Percentiles rank a stretch among this genome's conserved stretches.
These are phyloP conservation scores for Chrysogorgia sp. DNA, from an alignment of 92 coral and sea anemone species.

Conservation along the genomic window DNA sequence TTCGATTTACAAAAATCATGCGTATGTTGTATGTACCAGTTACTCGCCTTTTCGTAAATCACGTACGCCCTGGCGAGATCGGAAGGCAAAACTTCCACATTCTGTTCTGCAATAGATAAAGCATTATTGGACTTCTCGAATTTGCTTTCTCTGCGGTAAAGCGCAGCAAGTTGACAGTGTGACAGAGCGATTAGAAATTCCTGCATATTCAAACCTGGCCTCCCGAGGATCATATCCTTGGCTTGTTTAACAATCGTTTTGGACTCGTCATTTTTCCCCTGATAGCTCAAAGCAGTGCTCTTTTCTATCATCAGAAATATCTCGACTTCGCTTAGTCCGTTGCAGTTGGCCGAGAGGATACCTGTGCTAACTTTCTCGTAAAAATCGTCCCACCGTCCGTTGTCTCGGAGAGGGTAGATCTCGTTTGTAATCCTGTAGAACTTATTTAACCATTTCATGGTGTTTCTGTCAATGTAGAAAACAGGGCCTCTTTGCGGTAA, in stretches of 20 bases:
- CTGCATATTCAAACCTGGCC: background rate
- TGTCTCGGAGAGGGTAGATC: conserved; percentile 71
- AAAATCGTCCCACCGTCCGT: conserved; percentile 62
- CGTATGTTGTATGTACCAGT: background rate
- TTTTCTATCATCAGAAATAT: conserved; percentile 55
- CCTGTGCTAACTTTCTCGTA: background rate
- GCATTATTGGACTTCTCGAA: conserved; percentile 37
- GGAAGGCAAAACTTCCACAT: conserved; percentile 21
- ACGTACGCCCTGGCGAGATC: conserved; percentile 50
- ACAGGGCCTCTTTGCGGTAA: too few relatives aligned
- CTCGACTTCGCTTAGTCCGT: conserved; percentile 9
- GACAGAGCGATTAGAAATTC: conserved; percentile 47
- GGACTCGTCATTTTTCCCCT: conserved; percentile 38
- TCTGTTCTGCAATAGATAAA: conserved; percentile 48
- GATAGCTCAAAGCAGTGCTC: conserved; percentile 59
- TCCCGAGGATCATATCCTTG: conserved; percentile 35
- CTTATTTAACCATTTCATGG: conserved; percentile 10
- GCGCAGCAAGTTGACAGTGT: conserved; percentile 57
- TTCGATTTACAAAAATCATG: too few relatives aligned
- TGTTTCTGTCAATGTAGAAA: too few relatives aligned
- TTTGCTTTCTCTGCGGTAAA: conserved; percentile 61
- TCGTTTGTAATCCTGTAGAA: conserved; percentile 25
- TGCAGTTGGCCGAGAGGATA: background rate
- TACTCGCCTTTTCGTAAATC: conserved; percentile 67
- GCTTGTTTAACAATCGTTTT: conserved; percentile 31